Evolutionary conservation across 2,888 invertebrate genomes (phyloP).

Genomic region (Kryphioiulus occultus): DNA sequence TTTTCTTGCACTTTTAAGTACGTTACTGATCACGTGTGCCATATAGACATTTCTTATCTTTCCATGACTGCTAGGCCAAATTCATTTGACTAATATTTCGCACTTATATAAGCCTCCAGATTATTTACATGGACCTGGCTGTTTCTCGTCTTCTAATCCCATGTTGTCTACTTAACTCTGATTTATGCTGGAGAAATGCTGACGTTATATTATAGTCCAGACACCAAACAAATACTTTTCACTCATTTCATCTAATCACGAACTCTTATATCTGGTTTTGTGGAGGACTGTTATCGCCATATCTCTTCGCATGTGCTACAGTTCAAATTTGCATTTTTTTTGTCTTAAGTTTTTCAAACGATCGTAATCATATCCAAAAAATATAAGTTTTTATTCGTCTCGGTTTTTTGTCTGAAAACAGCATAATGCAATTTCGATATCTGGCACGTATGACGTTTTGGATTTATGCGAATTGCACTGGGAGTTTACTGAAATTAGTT

Average conservation of each 20-base stretch:
- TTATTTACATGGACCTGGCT: background rate
- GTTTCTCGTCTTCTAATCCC: constrained; percentile 38
- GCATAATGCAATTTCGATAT: too few species aligned
- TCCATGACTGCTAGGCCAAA: background rate
- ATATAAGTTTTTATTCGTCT: too few species aligned
- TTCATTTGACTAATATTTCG: constrained; percentile 13
- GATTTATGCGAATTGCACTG: background rate
- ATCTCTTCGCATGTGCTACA: background rate
- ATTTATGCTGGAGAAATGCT: constrained; percentile 12
- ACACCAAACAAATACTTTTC: background rate
- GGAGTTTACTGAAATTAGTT: background rate
- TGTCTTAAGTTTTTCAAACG: background rate
- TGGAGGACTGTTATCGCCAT: background rate
- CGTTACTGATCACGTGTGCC: background rate
- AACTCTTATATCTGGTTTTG: background rate
- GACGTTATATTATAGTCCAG: background rate
- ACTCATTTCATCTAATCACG: background rate
- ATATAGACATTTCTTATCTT: background rate
- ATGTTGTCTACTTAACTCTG: constrained; percentile 18
- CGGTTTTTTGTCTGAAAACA: too few species aligned
- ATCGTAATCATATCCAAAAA: background rate
- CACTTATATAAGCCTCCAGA: background rate
- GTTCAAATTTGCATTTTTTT: background rate
- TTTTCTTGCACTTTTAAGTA: background rate
- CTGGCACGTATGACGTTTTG: background rate